Percentiles rank a stretch among this genome's conserved stretches.
Evolutionary conservation across 1,140 invertebrate species (phyloP).

Genomic region (roundworm (Caenorhabditis elegans)): WBcel235 BX284603.4:9351501-9352000

Average conservation of each 20-base stretch:
- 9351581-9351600: not conserved
- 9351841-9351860: constrained; percentile 26
- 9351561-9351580: too few relatives aligned
- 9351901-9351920: constrained; percentile 34
- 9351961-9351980: constrained; percentile 42
- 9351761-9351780: too few relatives aligned
- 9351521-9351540: not conserved
- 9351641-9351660: constrained; percentile 43
- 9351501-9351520: constrained; percentile 7
- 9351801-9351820: not conserved
- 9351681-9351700: constrained; percentile 42
- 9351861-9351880: constrained; percentile 29
- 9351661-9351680: constrained; percentile 26
- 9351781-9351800: not conserved
- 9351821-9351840: not conserved
- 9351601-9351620: constrained; percentile 31
- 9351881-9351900: not conserved
- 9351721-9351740: not conserved
- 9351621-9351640: constrained; percentile 40
- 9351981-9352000: constrained; percentile 39
- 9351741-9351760: not conserved
- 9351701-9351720: constrained; percentile 33
- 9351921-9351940: constrained; percentile 38
- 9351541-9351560: not conserved
- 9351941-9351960: constrained; percentile 37